phyloP scores from a whole-genome alignment of 2,797 vertebrate genomes.

The Buphagus erythrorhynchus region DNA sequence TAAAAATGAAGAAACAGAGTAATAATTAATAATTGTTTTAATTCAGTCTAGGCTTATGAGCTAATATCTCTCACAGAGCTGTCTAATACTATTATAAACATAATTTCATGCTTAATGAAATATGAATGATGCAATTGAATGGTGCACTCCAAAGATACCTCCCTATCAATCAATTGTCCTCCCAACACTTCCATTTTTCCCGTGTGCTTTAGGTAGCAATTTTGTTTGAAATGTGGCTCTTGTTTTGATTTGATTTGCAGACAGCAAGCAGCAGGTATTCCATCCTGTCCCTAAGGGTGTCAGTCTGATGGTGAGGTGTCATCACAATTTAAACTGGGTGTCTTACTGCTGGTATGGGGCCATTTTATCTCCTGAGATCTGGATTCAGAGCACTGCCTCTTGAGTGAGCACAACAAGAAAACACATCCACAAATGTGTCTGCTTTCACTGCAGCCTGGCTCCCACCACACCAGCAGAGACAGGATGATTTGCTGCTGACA shows the following conservation, averaged over 20 bases:
- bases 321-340: not conserved
- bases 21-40: constrained; percentile 58
- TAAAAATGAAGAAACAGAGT: not conserved
- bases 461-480: not conserved
- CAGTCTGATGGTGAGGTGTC: not conserved
- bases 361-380: not conserved
- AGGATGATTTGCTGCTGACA: not conserved
- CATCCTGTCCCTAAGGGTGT: not conserved
- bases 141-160: not conserved
- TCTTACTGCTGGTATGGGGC: not conserved
- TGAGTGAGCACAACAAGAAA: rapidly evolving
- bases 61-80: constrained; percentile 29
- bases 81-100: constrained; percentile 62
- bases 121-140: constrained; percentile 56
- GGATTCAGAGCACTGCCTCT: not conserved
- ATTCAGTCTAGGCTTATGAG: constrained; percentile 16
- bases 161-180: not conserved
- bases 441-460: not conserved
- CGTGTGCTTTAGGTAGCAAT: not conserved
- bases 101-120: constrained; percentile 65
- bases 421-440: rapidly evolving
- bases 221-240: not conserved
- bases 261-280: not conserved
- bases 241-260: not conserved
- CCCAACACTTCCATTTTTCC: not conserved